Evolutionary conservation across 2,888 invertebrate species (phyloP), one percentile per base, ranked within the genome.

Genomic region (Cephus spinipes): DNA sequence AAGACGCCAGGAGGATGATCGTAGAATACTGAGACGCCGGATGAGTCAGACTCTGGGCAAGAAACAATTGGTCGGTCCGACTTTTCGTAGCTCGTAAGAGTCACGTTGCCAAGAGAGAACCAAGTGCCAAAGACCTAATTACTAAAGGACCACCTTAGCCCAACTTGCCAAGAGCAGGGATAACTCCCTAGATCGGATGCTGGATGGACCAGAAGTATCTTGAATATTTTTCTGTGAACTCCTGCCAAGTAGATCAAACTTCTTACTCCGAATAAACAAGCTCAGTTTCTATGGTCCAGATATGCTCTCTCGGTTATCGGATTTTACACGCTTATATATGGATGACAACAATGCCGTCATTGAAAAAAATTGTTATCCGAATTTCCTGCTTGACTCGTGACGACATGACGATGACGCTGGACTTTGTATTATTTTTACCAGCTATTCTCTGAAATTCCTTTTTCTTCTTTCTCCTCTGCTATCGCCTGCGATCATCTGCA

Each of bases 311-410:
- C 2, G 6, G 23, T 23, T 23, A 9, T 15, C 55, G 23, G 55
- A 15, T 23, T 6, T 55, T 23, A 55, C 9, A 74, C 77, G 69
- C 12, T 35, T 87, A 94, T 87, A 95, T 94, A 92, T 95, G 94
- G 89, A 95, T 93, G 76, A 95, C 94, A 84, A 95, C 93, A 78
- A 94, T 93, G 87, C 94, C 93, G 88, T 94, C 93, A 86, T 94
- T 94, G 90, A 94, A 94, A 91, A 94, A 94, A 85, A 95, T 94
- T 23, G 95, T 95, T 85, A 95, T 94, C 84, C 95, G 93, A 89
- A 95, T 94, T 89, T 95, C 93, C 81, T 94, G 92, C 91, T 94
- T 95, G 80, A 93, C 92, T 82, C 93, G 93, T 85, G 94, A 94
- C 83, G 95, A 95, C 95, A 95, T 95, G 90, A 55, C 1, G 55